Percentiles rank a stretch among this genome's conserved stretches.
phyloP scores from a whole-genome alignment of 2,113 vertebrate species.

The Isurus oxyrinchus region DNA sequence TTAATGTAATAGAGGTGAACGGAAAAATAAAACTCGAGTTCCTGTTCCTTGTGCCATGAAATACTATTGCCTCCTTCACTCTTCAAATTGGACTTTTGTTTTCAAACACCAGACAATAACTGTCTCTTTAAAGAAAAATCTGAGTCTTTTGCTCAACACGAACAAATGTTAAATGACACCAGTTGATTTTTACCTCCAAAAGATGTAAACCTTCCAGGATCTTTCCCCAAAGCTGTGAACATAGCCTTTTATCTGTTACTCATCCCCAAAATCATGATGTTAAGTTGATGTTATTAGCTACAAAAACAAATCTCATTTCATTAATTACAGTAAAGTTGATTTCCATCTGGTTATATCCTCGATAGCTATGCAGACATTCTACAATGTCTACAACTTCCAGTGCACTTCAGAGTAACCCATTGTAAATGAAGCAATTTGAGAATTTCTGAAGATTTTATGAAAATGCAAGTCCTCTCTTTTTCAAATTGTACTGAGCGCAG shows the following conservation, averaged over 20 bases:
- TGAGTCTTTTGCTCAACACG: background rate
- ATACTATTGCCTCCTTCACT: background rate
- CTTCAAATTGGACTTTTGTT: background rate
- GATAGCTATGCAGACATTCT: background rate
- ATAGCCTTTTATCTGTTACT: background rate
- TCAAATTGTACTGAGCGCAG: background rate
- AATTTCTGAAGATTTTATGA: background rate
- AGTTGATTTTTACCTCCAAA: background rate
- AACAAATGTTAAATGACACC: background rate
- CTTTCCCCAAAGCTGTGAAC: background rate
- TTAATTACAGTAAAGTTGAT: background rate
- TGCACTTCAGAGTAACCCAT: background rate
- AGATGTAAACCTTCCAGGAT: background rate
- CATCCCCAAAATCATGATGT: background rate
- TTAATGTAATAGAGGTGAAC: background rate
- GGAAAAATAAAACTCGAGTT: background rate
- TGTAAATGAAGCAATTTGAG: background rate
- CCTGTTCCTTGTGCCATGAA: background rate
- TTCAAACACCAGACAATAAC: background rate
- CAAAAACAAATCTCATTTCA: background rate
- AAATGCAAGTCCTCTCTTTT: background rate
- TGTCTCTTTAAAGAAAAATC: background rate
- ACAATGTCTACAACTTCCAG: background rate
- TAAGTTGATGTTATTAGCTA: background rate
- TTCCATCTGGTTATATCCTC: background rate